These are phyloP conservation scores for Tetraodon nigroviridis DNA, from an alignment of 2,113 vertebrate species.

Conservation along the genomic window DNA sequence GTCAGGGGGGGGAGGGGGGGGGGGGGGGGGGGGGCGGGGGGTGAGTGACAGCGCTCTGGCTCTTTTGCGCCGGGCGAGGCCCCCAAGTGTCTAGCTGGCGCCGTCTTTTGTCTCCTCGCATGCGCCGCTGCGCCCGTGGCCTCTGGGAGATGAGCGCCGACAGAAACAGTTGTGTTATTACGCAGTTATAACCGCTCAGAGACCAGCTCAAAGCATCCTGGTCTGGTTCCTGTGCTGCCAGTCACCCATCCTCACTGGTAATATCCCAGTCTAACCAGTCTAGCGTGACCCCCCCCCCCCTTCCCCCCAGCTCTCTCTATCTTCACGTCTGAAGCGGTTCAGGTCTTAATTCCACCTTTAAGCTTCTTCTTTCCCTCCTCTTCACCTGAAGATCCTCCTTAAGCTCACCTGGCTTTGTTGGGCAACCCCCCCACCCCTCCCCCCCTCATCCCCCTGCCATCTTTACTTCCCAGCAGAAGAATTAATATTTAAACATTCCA, in stretches of 20 bases:
- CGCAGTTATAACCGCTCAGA: too few species aligned
- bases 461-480: slow-evolving; percentile 96
- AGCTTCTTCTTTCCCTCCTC: slow-evolving; percentile 35
- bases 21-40: slow-evolving; percentile 77
- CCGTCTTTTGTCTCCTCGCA: too few species aligned
- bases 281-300: slow-evolving; percentile 18
- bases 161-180: too few species aligned
- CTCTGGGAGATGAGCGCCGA: too few species aligned
- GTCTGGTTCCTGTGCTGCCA: too few species aligned
- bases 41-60: too few species aligned
- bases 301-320: slow-evolving; percentile 58
- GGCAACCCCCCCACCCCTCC: slow-evolving; percentile 21
- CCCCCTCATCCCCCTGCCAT: slow-evolving; percentile 81
- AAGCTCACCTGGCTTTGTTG: slow-evolving; percentile 71
- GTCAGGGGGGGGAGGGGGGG: slow-evolving; percentile 88
- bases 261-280: not conserved
- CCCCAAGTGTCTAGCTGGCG: too few species aligned
- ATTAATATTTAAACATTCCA: slow-evolving; percentile 99
- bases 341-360: slow-evolving; percentile 61
- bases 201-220: too few species aligned
- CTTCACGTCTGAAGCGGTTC: slow-evolving; percentile 63
- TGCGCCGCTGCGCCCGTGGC: too few species aligned
- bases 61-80: too few species aligned
- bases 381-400: slow-evolving; percentile 69
- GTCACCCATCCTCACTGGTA: too few species aligned